These are phyloP conservation scores for Leucoptera coffeella DNA, from an alignment of 2,888 invertebrate genomes.

Conservation along the genomic window DNA sequence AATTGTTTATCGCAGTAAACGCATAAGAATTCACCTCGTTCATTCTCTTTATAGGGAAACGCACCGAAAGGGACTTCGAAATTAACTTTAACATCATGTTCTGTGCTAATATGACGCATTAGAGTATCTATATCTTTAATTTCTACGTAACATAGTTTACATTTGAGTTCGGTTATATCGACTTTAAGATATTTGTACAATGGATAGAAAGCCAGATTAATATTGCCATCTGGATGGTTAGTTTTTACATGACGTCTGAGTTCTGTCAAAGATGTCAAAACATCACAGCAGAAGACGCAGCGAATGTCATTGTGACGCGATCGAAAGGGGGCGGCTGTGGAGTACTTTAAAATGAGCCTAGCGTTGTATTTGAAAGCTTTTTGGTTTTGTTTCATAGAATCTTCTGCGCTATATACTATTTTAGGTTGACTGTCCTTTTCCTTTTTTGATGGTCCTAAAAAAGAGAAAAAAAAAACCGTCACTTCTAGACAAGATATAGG, in stretches of 20 bases:
- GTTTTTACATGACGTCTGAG: slow-evolving; percentile 27
- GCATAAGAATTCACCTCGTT: slow-evolving; percentile 22
- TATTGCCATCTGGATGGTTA: slow-evolving; percentile 25
- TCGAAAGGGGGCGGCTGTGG: slow-evolving; percentile 39
- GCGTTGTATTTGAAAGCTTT: slow-evolving; percentile 39
- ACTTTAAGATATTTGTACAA: slow-evolving; percentile 36
- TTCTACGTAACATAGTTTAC: slow-evolving; percentile 24
- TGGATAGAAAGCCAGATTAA: slow-evolving; percentile 35
- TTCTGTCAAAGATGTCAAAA: slow-evolving; percentile 20
- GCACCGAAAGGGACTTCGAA: slow-evolving; percentile 34
- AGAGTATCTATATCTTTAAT: slow-evolving; percentile 25
- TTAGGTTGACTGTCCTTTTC: slow-evolving; percentile 28
- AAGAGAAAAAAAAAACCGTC: too few relatives aligned
- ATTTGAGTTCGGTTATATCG: slow-evolving; percentile 34
- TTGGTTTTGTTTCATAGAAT: slow-evolving; percentile 38
- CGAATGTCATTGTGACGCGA: slow-evolving; percentile 35
- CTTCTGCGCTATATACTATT: slow-evolving; percentile 23
- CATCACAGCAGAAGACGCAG: slow-evolving; percentile 35
- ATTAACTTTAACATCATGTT: slow-evolving; percentile 30
- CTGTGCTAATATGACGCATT: slow-evolving; percentile 27
- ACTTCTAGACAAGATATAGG: too few relatives aligned
- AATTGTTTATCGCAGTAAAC: slow-evolving; percentile 28
- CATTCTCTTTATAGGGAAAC: slow-evolving; percentile 28
- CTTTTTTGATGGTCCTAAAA: too few relatives aligned
- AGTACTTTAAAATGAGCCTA: slow-evolving; percentile 31